Percentiles rank a stretch among this genome's conserved stretches.
These are phyloP conservation scores for Triplophysa siluroides DNA, from an alignment of 2,113 vertebrate genomes.

Conservation along the genomic window DNA sequence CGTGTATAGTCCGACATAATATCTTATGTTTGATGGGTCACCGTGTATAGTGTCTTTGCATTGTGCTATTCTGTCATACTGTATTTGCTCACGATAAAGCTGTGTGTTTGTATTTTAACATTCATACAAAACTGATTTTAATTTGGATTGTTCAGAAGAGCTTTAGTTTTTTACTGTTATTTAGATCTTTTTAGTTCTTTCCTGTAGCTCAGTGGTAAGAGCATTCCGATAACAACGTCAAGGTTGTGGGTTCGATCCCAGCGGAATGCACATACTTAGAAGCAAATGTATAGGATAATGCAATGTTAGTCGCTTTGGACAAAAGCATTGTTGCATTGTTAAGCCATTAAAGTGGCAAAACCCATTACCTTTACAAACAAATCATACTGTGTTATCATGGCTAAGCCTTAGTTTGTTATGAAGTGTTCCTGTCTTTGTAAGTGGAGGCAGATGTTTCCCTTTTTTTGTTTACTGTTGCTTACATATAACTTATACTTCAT, in stretches of 20 bases:
- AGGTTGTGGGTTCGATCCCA: too few species aligned
- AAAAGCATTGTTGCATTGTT: not conserved
- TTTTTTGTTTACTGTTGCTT: conserved; percentile 15
- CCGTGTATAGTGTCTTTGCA: conserved; percentile 50
- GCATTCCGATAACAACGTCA: too few species aligned
- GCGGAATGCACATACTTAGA: too few species aligned
- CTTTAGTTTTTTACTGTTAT: conserved; percentile 5
- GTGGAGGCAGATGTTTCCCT: not conserved
- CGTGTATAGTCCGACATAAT: not conserved
- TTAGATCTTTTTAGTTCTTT: too few species aligned
- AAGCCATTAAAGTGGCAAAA: conserved; percentile 25
- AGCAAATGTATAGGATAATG: too few species aligned
- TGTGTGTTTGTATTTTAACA: conserved; percentile 19
- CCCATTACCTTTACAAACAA: conserved; percentile 12
- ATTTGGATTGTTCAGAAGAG: conserved; percentile 29
- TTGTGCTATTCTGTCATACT: not conserved
- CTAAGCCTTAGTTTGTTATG: not conserved
- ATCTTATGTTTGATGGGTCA: conserved; percentile 14
- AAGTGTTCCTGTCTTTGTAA: conserved; percentile 1
- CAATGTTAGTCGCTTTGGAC: too few species aligned
- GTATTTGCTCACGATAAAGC: conserved; percentile 36
- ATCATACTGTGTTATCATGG: conserved; percentile 27
- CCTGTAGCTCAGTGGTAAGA: too few species aligned
- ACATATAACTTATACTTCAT: not conserved
- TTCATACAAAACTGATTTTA: conserved; percentile 23